Base-by-base conservation (phyloP, 2,797 vertebrate genomes). In the Gymnoscopelus braueri region DNA sequence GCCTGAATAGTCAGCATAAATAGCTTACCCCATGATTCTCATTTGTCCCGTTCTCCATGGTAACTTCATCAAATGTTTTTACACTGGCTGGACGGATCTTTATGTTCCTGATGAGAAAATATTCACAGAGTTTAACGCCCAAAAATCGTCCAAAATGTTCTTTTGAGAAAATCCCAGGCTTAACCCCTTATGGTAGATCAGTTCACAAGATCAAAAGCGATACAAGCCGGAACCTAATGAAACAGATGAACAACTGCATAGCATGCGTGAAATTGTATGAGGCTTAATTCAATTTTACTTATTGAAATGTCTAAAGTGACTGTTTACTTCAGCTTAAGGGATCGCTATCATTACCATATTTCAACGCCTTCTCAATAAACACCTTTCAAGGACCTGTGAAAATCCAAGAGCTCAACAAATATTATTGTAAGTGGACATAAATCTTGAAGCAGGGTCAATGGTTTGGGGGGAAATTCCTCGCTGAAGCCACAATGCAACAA, bases 31-130 rank as follows among this genome's bases (percentile, higher is more conserved):
- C 94, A 7, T 94, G 91, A 63, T 81, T 84, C 74, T 92, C 90
- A 78, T 93, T 91, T 54, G 77, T 91, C 81, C 93, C 92, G 11
- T 91, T 93, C 78, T 94, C 94, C 87, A 96, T 92, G 63, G 93
- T 92, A 74, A 98, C 93, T 74, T 97, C 95, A 72, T 96, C 95
- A 70, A 97, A 97, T 1, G 95, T 97, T 89, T 96, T 98, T 83
- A 96, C 93, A 63, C 96, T 97, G 57, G 90, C 91, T 2, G 96
- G 96, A 66, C 95, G 92, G 85, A 95, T 92, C 90, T 96, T 95
- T 79, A 94, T 89, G 85, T 87, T 95, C 77, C 96, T 96, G 74
- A 71, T 63, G 52, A 71, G 58, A 67, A 67, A 50, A 77, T 67
- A 82, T 72, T 79, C 81, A 65, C 49, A 85, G 23, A 63, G 82